Evolutionary conservation across 2,797 vertebrate species (phyloP).

Genomic region (Tarsius wallacei): DNA sequence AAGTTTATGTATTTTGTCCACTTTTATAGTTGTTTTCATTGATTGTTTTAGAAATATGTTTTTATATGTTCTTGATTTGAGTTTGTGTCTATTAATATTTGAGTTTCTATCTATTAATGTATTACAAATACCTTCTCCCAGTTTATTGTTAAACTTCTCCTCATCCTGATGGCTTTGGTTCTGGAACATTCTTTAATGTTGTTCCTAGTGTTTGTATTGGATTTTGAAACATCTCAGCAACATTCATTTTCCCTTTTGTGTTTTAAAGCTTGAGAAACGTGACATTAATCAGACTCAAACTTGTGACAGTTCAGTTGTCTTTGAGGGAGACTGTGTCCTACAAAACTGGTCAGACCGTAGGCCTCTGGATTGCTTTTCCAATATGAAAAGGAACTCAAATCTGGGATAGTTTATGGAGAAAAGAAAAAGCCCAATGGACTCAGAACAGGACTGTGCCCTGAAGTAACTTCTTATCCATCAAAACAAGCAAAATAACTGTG

Average conservation of each 20-base stretch:
- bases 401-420: neutral
- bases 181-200: neutral
- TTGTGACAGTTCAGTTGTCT: conserved; percentile 28
- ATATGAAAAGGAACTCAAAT: neutral
- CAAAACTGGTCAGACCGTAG: neutral
- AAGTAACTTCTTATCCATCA: neutral
- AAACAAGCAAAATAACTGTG: neutral
- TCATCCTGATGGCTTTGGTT: neutral
- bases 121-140: neutral
- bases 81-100: neutral
- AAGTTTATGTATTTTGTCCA: neutral
- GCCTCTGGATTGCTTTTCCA: neutral
- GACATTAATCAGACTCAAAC: conserved; percentile 26
- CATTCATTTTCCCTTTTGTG: neutral
- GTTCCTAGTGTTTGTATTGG: neutral
- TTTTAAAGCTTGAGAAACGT: conserved; percentile 17
- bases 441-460: neutral
- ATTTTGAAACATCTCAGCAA: conserved; percentile 27
- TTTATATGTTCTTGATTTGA: neutral
- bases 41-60: neutral
- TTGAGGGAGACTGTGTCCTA: neutral
- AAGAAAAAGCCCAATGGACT: conserved; percentile 9
- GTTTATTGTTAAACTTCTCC: neutral
- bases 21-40: conserved; percentile 1
- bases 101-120: neutral